Conservation (phyloP, 1,140 invertebrate genomes). For the Tetramorium simillimum region DNA sequence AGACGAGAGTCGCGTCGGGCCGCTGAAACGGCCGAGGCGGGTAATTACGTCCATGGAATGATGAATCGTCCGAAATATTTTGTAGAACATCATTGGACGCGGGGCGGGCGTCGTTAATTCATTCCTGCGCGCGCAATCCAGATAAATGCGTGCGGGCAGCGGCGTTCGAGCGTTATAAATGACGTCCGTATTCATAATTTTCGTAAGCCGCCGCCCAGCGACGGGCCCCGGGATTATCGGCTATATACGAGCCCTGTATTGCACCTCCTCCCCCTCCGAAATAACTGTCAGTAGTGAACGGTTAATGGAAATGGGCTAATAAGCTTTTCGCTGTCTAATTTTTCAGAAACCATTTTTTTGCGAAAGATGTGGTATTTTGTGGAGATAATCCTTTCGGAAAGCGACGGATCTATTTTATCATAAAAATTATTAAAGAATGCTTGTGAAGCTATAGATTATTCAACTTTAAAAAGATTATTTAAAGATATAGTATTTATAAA, state of each 20-base stretch:
- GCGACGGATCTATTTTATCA: not conserved
- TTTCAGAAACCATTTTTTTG: conserved; percentile 6
- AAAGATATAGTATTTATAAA: not conserved
- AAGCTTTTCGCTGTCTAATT: conserved; percentile 50
- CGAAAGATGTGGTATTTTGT: not conserved
- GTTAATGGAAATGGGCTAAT: conserved; percentile 22
- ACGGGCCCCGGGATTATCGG: conserved; percentile 63
- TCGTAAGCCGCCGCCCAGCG: conserved; percentile 72
- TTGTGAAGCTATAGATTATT: not conserved
- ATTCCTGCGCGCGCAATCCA: conserved; percentile 68
- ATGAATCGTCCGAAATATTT: conserved; percentile 78
- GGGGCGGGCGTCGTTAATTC: conserved; percentile 76
- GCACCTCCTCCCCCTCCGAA: not conserved
- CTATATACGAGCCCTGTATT: conserved; percentile 38
- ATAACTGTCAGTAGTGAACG: conserved; percentile 45
- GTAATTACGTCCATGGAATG: conserved; percentile 71
- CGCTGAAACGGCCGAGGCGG: conserved; percentile 36
- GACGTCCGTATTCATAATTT: conserved; percentile 77
- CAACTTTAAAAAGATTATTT: not conserved
- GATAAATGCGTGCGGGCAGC: conserved; percentile 71
- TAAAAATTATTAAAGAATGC: not conserved
- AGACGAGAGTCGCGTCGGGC: not conserved
- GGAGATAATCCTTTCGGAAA: not conserved
- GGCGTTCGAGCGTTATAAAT: conserved; percentile 75
- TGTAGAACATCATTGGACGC: conserved; percentile 72